phyloP scores from a whole-genome alignment of 1,140 invertebrate species.

The Acyrthosiphon pisum region DNA sequence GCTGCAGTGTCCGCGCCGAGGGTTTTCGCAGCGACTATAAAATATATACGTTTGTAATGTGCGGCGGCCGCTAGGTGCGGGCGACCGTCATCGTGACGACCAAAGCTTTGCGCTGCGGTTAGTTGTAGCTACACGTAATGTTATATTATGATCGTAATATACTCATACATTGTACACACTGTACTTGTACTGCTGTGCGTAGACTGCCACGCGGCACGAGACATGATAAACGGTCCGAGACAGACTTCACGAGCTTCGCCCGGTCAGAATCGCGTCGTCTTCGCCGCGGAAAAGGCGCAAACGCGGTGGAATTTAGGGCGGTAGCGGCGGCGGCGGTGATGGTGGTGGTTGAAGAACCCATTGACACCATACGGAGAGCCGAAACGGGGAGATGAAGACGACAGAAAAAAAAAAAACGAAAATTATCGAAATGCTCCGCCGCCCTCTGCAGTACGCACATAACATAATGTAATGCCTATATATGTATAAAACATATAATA shows the following conservation, averaged over 20 bases:
- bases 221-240: background rate
- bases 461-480: background rate
- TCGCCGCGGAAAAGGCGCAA: background rate
- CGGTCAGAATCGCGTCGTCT: background rate
- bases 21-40: background rate
- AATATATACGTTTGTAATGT: background rate
- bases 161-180: background rate
- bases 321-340: background rate
- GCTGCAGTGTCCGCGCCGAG: background rate
- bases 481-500: background rate
- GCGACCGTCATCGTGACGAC: conserved; percentile 24
- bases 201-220: background rate
- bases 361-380: background rate
- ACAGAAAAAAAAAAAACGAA: conserved; percentile 11
- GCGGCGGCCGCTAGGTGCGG: background rate
- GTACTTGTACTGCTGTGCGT: background rate
- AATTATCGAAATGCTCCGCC: conserved; percentile 22
- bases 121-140: background rate
- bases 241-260: background rate
- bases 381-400: background rate
- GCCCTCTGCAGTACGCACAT: background rate
- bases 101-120: background rate
- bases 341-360: background rate
- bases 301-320: background rate
- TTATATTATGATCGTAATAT: background rate